Evolutionary conservation across 92 coral and sea anemone species (phyloP).

Genomic region (Phenganax stokvisi): DNA sequence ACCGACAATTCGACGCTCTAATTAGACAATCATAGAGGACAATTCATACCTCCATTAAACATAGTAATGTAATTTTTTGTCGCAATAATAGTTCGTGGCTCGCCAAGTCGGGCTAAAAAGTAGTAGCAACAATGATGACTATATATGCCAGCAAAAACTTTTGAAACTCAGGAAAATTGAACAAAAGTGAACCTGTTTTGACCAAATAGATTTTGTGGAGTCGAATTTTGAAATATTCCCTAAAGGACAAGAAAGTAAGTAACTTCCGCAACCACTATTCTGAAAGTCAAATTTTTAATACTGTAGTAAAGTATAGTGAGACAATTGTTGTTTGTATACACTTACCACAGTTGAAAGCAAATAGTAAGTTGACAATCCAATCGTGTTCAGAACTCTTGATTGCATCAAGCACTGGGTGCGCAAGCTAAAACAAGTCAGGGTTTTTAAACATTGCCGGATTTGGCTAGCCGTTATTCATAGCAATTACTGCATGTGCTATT

Average conservation of each 20-base stretch:
- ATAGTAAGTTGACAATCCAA: conserved; percentile 83
- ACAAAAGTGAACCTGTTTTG: conserved; percentile 66
- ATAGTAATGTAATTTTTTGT: conserved; percentile 86
- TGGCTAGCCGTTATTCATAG: background rate
- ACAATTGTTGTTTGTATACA: background rate
- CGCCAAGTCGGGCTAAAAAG: conserved; percentile 72
- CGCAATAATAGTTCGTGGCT: conserved; percentile 66
- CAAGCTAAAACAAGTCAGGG: conserved; percentile 54
- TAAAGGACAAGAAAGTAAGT: conserved; percentile 3
- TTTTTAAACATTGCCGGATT: background rate
- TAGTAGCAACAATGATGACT: background rate
- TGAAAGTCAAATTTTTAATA: background rate
- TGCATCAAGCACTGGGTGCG: conserved; percentile 79
- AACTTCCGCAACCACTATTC: background rate
- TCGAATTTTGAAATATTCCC: conserved; percentile 79
- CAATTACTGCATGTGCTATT: background rate
- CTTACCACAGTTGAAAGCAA: conserved; percentile 90
- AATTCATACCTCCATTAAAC: conserved; percentile 87
- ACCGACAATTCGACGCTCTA: too few relatives aligned
- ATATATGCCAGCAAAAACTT: background rate
- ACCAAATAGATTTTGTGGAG: conserved; percentile 59
- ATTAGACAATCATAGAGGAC: background rate
- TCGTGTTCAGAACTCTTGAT: conserved; percentile 73
- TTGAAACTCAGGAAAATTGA: background rate
- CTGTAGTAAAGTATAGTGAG: too few relatives aligned